These are phyloP conservation scores for Dynastes grantii DNA, from an alignment of 2,888 invertebrate species.

Conservation along the genomic window DNA sequence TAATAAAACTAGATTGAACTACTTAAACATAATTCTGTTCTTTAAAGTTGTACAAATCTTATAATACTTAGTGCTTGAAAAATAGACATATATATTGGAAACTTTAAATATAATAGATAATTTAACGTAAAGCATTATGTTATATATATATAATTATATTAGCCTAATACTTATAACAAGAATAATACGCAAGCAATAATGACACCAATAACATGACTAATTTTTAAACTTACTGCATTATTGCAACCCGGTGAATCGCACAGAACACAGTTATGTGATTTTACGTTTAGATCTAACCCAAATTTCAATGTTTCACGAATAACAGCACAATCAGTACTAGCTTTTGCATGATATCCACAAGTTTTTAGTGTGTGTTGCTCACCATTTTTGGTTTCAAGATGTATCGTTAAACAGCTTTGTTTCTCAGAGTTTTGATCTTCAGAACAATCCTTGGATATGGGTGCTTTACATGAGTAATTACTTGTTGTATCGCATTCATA, in stretches of 20 bases:
- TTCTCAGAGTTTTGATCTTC: not conserved
- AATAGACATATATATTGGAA: not conserved
- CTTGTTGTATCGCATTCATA: constrained; percentile 12
- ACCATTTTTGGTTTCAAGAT: not conserved
- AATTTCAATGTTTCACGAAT: not conserved
- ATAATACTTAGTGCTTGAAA: not conserved
- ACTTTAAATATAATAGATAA: too few relatives aligned
- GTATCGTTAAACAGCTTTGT: not conserved
- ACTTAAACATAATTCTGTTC: too few relatives aligned
- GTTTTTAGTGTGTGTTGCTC: constrained; percentile 10
- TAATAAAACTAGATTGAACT: too few relatives aligned
- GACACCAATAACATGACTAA: constrained; percentile 9
- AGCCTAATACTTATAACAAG: not conserved
- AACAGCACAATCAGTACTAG: not conserved
- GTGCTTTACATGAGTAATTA: not conserved
- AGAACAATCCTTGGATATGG: not conserved
- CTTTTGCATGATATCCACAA: not conserved
- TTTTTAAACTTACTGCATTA: not conserved
- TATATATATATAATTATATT: too few relatives aligned
- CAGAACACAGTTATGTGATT: not conserved
- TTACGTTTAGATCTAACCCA: not conserved
- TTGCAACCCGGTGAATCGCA: constrained; percentile 7
- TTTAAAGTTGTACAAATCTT: too few relatives aligned
- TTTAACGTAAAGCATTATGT: too few relatives aligned
- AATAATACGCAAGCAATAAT: constrained; percentile 30